Conservation (phyloP, 2,113 vertebrate species). For the Chlamydotis undulata region DNA sequence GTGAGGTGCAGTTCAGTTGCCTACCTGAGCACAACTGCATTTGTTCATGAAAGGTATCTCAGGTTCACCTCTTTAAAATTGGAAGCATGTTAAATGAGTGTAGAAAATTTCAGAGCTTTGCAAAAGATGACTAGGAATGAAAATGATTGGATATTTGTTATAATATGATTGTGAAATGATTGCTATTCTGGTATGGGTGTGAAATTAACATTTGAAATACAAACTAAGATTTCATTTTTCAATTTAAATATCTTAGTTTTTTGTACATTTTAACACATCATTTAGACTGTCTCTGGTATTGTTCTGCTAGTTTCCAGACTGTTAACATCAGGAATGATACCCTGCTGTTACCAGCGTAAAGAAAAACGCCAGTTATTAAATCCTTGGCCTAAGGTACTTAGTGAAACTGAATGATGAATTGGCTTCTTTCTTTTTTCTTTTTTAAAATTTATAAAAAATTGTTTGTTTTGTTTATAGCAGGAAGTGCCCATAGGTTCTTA, state of each 20-base stretch:
- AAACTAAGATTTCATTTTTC: not conserved
- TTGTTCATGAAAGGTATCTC: not conserved
- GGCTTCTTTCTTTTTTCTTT: not conserved
- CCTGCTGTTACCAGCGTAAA: not conserved
- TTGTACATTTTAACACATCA: fast-evolving
- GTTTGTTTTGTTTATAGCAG: not conserved
- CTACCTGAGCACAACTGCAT: not conserved
- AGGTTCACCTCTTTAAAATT: not conserved
- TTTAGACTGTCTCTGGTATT: not conserved
- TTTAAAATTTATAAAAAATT: too few species aligned
- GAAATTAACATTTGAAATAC: not conserved
- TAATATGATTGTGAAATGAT: not conserved
- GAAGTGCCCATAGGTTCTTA: not conserved
- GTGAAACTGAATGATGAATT: not conserved
- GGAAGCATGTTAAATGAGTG: not conserved
- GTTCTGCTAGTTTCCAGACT: not conserved
- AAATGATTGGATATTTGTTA: not conserved
- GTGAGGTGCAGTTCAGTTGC: not conserved
- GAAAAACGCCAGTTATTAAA: not conserved
- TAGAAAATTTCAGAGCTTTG: not conserved
- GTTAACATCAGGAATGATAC: not conserved
- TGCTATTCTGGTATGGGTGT: not conserved
- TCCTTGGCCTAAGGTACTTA: not conserved
- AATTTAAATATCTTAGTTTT: not conserved
- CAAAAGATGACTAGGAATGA: not conserved